Percentiles rank a stretch among this genome's conserved stretches.
These are phyloP conservation scores for Siniperca chuatsi DNA, from an alignment of 2,113 vertebrate genomes.

Conservation along the genomic window DNA sequence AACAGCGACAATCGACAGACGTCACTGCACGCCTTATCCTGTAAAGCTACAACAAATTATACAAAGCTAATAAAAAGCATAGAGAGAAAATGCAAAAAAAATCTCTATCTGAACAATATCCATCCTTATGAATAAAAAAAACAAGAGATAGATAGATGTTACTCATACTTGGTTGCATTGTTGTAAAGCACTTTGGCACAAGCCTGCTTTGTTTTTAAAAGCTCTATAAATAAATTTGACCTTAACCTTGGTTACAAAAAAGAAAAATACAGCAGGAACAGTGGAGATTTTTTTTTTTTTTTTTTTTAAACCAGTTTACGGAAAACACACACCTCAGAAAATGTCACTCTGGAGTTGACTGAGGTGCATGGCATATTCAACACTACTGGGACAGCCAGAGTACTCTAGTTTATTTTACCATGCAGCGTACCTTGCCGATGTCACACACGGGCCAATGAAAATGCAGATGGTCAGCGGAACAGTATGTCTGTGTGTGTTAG, in stretches of 20 bases:
- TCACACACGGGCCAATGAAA: conserved; percentile 49
- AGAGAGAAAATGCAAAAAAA: background rate
- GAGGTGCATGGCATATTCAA: conserved; percentile 25
- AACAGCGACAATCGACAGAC: background rate
- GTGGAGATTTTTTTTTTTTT: background rate
- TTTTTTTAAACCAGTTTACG: background rate
- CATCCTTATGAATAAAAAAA: background rate
- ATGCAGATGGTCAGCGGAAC: conserved; percentile 27
- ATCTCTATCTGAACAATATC: background rate
- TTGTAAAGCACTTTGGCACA: too few species aligned
- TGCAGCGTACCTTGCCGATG: conserved; percentile 38
- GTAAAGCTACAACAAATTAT: background rate
- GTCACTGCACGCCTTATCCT: background rate
- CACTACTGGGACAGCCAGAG: background rate
- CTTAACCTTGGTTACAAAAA: too few species aligned
- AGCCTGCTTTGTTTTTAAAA: too few species aligned
- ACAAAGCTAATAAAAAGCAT: background rate
- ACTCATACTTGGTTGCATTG: too few species aligned
- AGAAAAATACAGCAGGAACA: too few species aligned
- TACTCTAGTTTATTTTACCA: conserved; percentile 52
- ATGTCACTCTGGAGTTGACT: background rate
- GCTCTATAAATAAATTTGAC: too few species aligned
- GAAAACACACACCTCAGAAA: background rate
- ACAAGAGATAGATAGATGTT: too few species aligned
- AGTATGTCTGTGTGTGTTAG: conserved; percentile 2